Percentiles rank a stretch among this genome's conserved stretches.
phyloP scores from a whole-genome alignment of 2,797 vertebrate genomes.

The Arrhamphus sclerolepis region DNA sequence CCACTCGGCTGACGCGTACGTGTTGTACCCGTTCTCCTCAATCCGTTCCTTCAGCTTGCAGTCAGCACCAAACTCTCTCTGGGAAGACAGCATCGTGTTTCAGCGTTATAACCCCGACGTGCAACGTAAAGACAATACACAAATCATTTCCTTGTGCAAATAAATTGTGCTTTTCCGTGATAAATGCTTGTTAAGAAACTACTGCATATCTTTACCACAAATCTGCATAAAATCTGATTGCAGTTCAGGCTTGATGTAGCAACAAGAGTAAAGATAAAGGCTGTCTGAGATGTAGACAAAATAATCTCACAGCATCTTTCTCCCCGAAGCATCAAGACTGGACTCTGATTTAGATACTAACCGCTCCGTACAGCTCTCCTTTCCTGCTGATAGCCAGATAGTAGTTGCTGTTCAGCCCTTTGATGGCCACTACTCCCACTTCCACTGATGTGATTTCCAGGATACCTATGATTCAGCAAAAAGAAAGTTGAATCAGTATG shows the following conservation, averaged over 20 bases:
- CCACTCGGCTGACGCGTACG: conserved; percentile 93
- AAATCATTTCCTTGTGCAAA: conserved; percentile 24
- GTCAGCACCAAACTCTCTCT: conserved; percentile 91
- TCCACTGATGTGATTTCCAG: conserved; percentile 97
- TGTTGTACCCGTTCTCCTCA: conserved; percentile 98
- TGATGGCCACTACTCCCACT: conserved; percentile 95
- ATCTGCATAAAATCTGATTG: conserved; percentile 24
- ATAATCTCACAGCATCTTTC: conserved; percentile 56
- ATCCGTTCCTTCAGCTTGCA: conserved; percentile 96
- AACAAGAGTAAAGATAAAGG: conserved; percentile 51
- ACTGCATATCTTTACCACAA: no score
- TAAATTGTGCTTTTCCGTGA: conserved; percentile 10
- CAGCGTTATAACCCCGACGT: conserved; percentile 27
- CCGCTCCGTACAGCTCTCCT: conserved; percentile 94
- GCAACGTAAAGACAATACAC: conserved; percentile 32
- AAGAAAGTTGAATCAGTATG: conserved; percentile 8
- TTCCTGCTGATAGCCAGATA: conserved; percentile 97
- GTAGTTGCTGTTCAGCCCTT: conserved; percentile 93
- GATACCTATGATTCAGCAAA: conserved; percentile 84
- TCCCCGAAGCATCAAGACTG: conserved; percentile 51
- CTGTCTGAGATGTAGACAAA: conserved; percentile 36
- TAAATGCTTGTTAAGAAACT: neutral
- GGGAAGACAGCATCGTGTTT: conserved; percentile 43
- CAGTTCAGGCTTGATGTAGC: conserved; percentile 34
- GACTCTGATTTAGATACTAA: conserved; percentile 84